Evolutionary conservation across 2,888 invertebrate genomes (phyloP).

Genomic region (Leucoptera coffeella): DNA sequence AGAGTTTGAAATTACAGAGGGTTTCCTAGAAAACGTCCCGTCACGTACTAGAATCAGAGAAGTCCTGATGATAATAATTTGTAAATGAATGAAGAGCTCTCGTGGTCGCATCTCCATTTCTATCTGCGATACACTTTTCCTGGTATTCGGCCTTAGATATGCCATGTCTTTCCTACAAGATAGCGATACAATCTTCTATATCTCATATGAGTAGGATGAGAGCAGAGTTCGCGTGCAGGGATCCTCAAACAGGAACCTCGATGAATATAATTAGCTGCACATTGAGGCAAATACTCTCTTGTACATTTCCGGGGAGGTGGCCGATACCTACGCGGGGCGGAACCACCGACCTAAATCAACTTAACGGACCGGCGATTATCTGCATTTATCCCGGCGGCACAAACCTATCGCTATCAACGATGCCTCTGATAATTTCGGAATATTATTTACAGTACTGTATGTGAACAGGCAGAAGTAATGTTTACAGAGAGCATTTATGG

Average conservation of each 20-base stretch:
- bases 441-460: slow-evolving; percentile 20
- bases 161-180: no score
- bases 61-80: slow-evolving; percentile 9
- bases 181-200: no score
- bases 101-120: not conserved
- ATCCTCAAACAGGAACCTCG: no score
- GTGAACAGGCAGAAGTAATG: no score
- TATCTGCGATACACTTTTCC: not conserved
- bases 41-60: slow-evolving; percentile 10
- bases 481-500: no score
- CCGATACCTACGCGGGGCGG: slow-evolving; percentile 12
- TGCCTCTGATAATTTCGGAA: slow-evolving; percentile 29
- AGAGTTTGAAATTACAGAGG: slow-evolving; percentile 19
- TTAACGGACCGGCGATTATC: slow-evolving; percentile 25
- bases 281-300: no score
- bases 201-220: no score
- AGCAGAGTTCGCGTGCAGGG: no score
- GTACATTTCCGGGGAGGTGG: slow-evolving; percentile 4
- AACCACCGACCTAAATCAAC: slow-evolving; percentile 22
- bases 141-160: no score
- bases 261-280: no score
- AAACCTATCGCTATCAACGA: slow-evolving; percentile 25
- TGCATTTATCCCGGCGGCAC: slow-evolving; percentile 30
- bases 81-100: slow-evolving; percentile 2
- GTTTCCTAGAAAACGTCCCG: slow-evolving; percentile 14